Percentiles rank a stretch among this genome's conserved stretches.
These are phyloP conservation scores for Isotomurus palustris DNA, from an alignment of 2,888 invertebrate genomes.

Conservation along the genomic window DNA sequence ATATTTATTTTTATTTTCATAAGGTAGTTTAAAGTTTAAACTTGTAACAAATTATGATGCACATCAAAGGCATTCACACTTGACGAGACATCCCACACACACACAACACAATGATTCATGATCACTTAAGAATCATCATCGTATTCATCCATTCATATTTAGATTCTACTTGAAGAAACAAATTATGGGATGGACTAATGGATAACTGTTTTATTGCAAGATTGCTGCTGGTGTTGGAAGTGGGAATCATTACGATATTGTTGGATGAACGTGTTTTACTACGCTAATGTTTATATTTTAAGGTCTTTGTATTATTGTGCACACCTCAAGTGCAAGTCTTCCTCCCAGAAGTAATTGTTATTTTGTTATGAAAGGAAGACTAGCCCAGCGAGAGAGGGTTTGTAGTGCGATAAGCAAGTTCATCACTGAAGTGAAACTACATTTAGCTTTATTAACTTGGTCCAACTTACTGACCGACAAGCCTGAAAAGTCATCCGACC, in stretches of 20 bases:
- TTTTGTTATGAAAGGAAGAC: background rate
- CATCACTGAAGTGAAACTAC: background rate
- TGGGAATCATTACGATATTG: too few species aligned
- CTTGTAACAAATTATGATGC: background rate
- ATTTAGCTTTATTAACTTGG: background rate
- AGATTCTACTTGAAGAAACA: too few species aligned
- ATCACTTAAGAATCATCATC: background rate
- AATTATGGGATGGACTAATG: too few species aligned
- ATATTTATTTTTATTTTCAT: background rate
- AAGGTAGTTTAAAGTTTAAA: background rate
- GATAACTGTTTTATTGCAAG: too few species aligned
- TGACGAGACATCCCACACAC: background rate
- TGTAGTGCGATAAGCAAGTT: too few species aligned
- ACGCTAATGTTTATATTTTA: too few species aligned
- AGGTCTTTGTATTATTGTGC: too few species aligned
- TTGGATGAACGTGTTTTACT: too few species aligned
- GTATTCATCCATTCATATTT: too few species aligned
- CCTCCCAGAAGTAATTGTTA: background rate
- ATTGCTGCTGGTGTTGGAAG: too few species aligned
- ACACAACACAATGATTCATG: background rate
- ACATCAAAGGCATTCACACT: background rate
- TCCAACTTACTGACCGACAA: constrained; percentile 3
- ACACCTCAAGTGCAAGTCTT: too few species aligned
- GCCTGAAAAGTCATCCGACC: constrained; percentile 20
- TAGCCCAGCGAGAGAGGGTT: too few species aligned